Conservation (phyloP, 92 coral and sea anemone genomes). For the Phenganax subtilis region DNA sequence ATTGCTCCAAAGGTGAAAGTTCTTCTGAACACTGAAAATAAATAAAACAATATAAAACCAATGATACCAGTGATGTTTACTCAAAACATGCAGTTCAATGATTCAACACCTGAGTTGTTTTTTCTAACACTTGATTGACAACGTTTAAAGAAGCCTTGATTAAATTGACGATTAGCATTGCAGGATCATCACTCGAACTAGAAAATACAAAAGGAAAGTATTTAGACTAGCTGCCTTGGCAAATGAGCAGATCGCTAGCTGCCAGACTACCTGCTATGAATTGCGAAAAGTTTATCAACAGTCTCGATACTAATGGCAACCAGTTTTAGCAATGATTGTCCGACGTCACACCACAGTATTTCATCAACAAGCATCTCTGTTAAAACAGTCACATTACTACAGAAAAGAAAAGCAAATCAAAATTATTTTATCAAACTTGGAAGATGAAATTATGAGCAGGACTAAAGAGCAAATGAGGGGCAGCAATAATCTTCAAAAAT, state of each 20-base stretch:
- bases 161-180: constrained; percentile 66
- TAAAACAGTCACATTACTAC: constrained; percentile 62
- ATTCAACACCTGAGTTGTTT: constrained; percentile 62
- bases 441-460: too few relatives aligned
- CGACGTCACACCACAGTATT: constrained; percentile 69
- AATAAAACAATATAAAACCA: not conserved
- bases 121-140: constrained; percentile 69
- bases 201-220: not conserved
- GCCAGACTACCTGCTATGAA: constrained; percentile 17
- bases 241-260: not conserved
- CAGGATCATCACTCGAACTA: constrained; percentile 70
- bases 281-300: constrained; percentile 60
- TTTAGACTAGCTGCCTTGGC: not conserved
- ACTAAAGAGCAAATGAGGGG: too few relatives aligned
- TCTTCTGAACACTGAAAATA: constrained; percentile 46
- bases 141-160: constrained; percentile 84
- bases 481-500: too few relatives aligned
- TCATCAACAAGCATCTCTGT: constrained; percentile 74
- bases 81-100: not conserved
- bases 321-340: constrained; percentile 76
- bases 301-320: constrained; percentile 93
- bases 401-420: not conserved
- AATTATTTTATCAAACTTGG: too few relatives aligned
- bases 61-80: too few relatives aligned
- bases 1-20: constrained; percentile 88